A percentile compares a stretch with the other conserved stretches of the same genome.
Conservation (phyloP, 53 echinoderm and acorn worm genomes). For the Echinometra lucunter region DNA sequence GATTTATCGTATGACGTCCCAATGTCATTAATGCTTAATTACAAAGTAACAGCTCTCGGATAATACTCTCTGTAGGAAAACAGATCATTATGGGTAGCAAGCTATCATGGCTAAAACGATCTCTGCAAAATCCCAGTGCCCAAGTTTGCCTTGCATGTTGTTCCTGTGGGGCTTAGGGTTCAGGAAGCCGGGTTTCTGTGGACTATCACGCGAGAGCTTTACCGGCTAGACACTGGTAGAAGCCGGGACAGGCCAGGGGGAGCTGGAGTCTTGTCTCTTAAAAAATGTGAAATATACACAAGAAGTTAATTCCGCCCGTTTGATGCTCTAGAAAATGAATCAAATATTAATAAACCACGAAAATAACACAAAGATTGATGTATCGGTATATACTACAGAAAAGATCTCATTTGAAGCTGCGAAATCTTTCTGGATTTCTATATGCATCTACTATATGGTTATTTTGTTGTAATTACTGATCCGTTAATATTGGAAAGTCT, state of each 20-base stretch:
- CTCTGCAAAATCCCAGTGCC: not conserved
- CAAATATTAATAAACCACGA: not conserved
- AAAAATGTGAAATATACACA: no score
- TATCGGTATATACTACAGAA: not conserved
- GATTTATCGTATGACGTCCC: not conserved
- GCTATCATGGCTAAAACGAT: not conserved
- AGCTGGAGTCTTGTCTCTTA: not conserved
- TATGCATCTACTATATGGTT: not conserved
- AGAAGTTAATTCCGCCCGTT: not conserved
- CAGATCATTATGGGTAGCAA: not conserved
- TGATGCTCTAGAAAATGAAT: not conserved
- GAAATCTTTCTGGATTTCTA: not conserved
- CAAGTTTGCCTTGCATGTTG: not conserved
- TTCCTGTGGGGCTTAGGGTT: conserved; percentile 43
- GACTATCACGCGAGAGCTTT: conserved; percentile 56
- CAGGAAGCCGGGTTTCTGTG: conserved; percentile 4
- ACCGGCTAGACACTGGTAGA: conserved; percentile 46
- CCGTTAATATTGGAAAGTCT: no score
- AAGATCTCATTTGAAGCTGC: not conserved
- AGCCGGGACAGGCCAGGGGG: conserved; percentile 26
- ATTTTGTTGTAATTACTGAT: not conserved
- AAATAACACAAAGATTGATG: not conserved
- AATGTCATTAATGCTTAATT: conserved; percentile 18
- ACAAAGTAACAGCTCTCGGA: not conserved
- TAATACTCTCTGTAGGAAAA: not conserved